Percentiles rank a stretch among this genome's conserved stretches.
These are phyloP conservation scores for Drosophila miranda DNA, from an alignment of 1,140 invertebrate genomes.

Conservation along the genomic window DNA sequence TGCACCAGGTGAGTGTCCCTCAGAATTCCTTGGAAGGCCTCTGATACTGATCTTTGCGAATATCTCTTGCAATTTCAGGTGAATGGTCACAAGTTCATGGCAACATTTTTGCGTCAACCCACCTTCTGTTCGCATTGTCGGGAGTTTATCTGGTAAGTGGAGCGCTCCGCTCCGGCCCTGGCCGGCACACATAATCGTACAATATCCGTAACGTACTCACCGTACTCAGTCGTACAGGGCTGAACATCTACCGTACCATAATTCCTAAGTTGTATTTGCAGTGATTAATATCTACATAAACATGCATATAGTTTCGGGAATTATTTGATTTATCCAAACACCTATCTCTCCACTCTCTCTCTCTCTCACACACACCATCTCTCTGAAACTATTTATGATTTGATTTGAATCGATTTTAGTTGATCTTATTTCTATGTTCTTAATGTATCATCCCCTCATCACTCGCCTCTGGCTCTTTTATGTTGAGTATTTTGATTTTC, in stretches of 20 bases:
- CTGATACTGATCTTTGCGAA: not conserved
- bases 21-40: not conserved
- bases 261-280: constrained; percentile 67
- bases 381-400: constrained; percentile 35
- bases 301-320: constrained; percentile 60
- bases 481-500: constrained; percentile 14
- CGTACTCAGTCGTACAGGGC: constrained; percentile 35
- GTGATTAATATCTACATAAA: constrained; percentile 55
- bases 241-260: constrained; percentile 56
- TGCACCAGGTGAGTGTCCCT: constrained; percentile 88
- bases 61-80: constrained; percentile 83
- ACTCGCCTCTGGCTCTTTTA: constrained; percentile 10
- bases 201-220: constrained; percentile 39
- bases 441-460: constrained; percentile 44
- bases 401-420: constrained; percentile 30
- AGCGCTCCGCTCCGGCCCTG: constrained; percentile 5
- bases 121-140: constrained; percentile 99
- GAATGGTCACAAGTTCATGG: constrained; percentile 99
- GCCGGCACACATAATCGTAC: constrained; percentile 38
- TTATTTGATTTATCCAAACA: constrained; percentile 46
- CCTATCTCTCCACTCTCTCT: not conserved
- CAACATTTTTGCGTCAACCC: constrained; percentile 98
- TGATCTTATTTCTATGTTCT: constrained; percentile 54
- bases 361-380: constrained; percentile 11
- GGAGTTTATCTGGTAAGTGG: constrained; percentile 97